Conservation (phyloP, 2,797 vertebrate species). For the Thripadectes ignobilis region DNA sequence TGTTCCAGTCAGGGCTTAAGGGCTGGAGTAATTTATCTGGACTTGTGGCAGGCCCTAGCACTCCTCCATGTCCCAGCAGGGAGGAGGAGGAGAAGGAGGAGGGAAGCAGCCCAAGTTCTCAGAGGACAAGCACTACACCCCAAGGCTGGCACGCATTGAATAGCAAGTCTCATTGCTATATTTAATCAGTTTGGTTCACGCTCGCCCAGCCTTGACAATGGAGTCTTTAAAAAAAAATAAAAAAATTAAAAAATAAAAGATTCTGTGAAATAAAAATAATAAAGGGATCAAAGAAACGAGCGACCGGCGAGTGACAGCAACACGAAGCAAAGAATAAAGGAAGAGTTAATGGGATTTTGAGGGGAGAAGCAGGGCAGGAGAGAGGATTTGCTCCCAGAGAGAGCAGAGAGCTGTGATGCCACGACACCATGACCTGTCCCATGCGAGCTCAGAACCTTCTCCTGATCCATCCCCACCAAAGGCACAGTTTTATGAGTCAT, state of each 20-base stretch:
- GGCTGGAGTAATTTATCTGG: conserved; percentile 22
- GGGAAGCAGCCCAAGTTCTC: background rate
- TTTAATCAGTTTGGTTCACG: background rate
- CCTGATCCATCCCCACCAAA: background rate
- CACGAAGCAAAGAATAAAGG: background rate
- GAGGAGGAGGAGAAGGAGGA: background rate
- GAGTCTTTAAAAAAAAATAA: background rate
- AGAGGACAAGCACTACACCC: background rate
- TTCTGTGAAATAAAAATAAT: conserved; percentile 17
- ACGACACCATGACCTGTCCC: background rate
- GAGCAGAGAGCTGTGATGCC: rapidly evolving
- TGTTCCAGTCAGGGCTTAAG: conserved; percentile 22
- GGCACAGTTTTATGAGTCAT: rapidly evolving
- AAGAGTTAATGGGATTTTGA: conserved; percentile 5
- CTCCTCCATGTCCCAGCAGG: background rate
- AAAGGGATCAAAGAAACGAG: background rate
- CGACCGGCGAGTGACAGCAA: background rate
- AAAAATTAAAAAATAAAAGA: background rate
- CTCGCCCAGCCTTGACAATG: background rate
- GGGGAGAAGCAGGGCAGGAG: conserved; percentile 14
- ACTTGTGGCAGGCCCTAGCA: background rate
- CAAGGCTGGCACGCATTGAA: rapidly evolving
- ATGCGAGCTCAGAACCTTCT: rapidly evolving
- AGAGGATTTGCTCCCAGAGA: background rate
- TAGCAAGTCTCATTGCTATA: background rate